Conservation (phyloP, 2,113 vertebrate genomes). For the Oenanthe oenanthe region DNA sequence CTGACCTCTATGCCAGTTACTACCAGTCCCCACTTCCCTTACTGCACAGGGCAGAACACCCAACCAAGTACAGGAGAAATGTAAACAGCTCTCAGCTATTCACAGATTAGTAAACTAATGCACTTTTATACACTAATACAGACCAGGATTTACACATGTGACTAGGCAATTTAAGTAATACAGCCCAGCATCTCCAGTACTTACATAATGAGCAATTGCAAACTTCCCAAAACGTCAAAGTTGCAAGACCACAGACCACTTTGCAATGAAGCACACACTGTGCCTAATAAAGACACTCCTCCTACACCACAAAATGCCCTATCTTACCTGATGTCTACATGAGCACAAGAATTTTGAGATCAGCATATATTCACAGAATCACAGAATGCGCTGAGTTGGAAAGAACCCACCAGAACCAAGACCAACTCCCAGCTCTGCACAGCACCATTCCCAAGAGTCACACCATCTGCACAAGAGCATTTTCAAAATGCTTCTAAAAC, state of each 20-base stretch:
- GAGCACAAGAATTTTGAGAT: not conserved
- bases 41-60: fast-evolving
- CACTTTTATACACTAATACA: not conserved
- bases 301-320: not conserved
- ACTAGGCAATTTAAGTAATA: not conserved
- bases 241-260: not conserved
- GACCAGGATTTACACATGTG: not conserved
- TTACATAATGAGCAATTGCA: fast-evolving
- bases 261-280: not conserved
- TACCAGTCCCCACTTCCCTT: not conserved
- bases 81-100: not conserved
- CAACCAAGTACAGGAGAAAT: not conserved
- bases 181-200: not conserved
- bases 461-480: fast-evolving
- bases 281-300: not conserved
- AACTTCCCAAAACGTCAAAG: not conserved
- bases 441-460: not conserved
- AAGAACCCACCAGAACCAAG: not conserved
- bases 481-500: fast-evolving
- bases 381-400: not conserved
- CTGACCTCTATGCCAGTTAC: not conserved
- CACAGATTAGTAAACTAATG: not conserved
- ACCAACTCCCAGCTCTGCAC: not conserved
- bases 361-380: not conserved
- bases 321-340: not conserved